Evolutionary conservation across 2,113 vertebrate species (phyloP).

Genomic region (Rhinopomastus cyanomelas): DNA sequence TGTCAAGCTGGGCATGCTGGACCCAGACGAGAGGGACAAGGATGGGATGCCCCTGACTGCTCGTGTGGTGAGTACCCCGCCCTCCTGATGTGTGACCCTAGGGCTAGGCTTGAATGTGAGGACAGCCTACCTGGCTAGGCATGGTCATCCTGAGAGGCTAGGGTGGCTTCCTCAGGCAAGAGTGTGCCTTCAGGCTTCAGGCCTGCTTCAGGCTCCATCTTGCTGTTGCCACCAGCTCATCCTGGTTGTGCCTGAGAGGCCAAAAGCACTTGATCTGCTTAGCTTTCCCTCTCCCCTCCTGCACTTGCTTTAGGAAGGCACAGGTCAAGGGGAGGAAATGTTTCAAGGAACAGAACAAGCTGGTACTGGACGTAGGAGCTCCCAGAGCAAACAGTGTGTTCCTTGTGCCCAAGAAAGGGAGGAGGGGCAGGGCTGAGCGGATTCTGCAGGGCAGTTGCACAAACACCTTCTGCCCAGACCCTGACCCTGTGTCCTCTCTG

Average conservation of each 20-base stretch:
- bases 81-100: accelerated
- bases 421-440: not conserved
- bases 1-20: slow-evolving; percentile 91
- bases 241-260: not conserved
- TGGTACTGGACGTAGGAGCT: not conserved
- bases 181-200: too few relatives aligned
- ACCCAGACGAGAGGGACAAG: slow-evolving; percentile 90
- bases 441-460: not conserved
- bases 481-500: not conserved
- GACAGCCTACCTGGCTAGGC: not conserved
- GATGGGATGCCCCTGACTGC: slow-evolving; percentile 90
- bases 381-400: not conserved
- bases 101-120: not conserved
- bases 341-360: not conserved
- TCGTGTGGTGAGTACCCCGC: slow-evolving; percentile 85
- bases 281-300: not conserved
- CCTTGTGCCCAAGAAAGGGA: not conserved
- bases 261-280: not conserved
- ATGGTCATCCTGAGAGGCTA: not conserved
- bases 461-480: not conserved
- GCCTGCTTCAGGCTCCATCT: not conserved
- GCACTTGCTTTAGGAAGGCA: not conserved
- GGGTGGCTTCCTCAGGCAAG: not conserved
- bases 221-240: accelerated
- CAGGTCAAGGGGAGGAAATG: not conserved